Base-by-base conservation (phyloP, 2,888 invertebrate species). In the Ormyrus rosae region DNA sequence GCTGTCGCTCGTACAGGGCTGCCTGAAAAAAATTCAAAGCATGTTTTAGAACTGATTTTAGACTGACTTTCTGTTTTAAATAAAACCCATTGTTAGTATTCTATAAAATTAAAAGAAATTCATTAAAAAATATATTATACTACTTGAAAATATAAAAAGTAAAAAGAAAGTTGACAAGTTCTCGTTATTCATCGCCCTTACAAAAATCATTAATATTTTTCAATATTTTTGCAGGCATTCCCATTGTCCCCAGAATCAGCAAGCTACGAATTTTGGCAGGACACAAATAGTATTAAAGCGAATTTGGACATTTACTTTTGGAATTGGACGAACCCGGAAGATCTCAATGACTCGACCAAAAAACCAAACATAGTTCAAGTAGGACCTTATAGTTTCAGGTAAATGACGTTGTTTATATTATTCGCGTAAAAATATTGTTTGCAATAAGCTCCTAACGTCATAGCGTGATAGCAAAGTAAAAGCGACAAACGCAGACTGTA, bases 281-380 rank as follows among this genome's bases (percentile, higher is more conserved):
- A 92, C 63, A 94, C 95, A 0, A 92, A 93, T 0, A 82, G 83
- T 4, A 90, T 95, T 53, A 93, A 94, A 0, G 89, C 96, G 13
- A 92, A 91, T 86, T 91, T 96, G 84, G 94, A 95, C 84, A 92
- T 96, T 79, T 95, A 94, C 87, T 92, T 96, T 83, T 96, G 94
- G 90, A 96, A 96, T 90, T 96, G 96, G 96, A 96, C 96, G 5
- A 96, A 96, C 90, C 93, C 95, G 0, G 92, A 94, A 11, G 93
- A 93, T 70, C 72, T 90, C 2, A 82, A 67, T 10, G 92, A 94
- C 55, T 92, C 92, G 3, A 93, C 93, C 34, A 91, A 91, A 75
- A 94, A 94, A 83, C 94, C 94, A 0, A 91, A 90, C 64, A 90
- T 94, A 51, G 87, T 85, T 3, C 86, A 91, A 83, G 63, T 90